These are phyloP conservation scores for Karalla daura DNA, from an alignment of 2,797 vertebrate species.

Conservation along the genomic window DNA sequence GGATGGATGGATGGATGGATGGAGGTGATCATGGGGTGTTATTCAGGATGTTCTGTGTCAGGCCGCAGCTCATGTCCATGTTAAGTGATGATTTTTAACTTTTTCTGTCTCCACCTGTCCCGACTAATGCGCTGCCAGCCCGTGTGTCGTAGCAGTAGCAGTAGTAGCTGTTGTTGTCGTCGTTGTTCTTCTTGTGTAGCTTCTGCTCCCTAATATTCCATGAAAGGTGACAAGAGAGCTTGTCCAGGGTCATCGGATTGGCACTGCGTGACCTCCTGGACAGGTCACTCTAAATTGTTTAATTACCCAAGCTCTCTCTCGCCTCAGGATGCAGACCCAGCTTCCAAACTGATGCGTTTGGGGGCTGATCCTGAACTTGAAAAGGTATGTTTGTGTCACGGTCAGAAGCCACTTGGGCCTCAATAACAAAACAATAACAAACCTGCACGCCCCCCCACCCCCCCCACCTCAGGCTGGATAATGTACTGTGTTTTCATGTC, in stretches of 20 bases:
- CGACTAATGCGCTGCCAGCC: conserved; percentile 8
- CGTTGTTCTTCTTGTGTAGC: conserved; percentile 1
- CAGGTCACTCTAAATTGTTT: conserved; percentile 71
- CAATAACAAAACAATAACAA: conserved; percentile 43
- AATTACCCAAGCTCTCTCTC: conserved; percentile 81
- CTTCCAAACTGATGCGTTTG: conserved; percentile 84
- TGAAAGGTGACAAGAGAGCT: conserved; percentile 47
- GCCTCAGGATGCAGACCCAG: conserved; percentile 80
- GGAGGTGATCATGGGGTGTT: too few relatives aligned
- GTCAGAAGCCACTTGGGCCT: conserved; percentile 20
- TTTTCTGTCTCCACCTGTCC: too few relatives aligned
- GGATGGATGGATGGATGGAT: too few relatives aligned
- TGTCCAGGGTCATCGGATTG: conserved; percentile 40
- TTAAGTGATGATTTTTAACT: too few relatives aligned
- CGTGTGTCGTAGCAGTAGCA: too few relatives aligned
- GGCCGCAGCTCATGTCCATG: too few relatives aligned
- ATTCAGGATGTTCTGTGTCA: too few relatives aligned
- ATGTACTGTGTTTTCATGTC: neutral
- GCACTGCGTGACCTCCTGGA: conserved; percentile 56
- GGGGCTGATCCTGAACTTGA: conserved; percentile 80
- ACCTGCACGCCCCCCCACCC: too few relatives aligned
- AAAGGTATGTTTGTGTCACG: conserved; percentile 77
- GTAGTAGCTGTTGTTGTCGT: too few relatives aligned
- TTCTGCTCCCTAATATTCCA: neutral
- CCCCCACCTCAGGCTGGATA: neutral